Base-by-base conservation (phyloP, 2,797 vertebrate species). In the Cyclopterus lumpus region DNA sequence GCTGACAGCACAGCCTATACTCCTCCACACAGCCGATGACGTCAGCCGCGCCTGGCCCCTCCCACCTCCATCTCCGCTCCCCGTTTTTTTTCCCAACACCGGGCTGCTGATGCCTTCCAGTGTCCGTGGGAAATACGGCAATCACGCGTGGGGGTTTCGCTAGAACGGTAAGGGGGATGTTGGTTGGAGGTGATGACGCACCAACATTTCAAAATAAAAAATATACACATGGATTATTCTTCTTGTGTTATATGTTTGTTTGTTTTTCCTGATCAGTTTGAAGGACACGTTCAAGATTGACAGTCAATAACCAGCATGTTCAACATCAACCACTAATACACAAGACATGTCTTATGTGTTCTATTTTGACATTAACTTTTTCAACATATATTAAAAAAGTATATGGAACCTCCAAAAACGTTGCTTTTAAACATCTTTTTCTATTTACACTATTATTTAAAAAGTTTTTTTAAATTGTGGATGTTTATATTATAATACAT, bases 1-100 rank as follows among this genome's bases (percentile, higher is more conserved):
- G 96, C 96, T 97, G 96, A 97, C 97, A 97, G 96, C 96, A 97
- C 97, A 97, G 96, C 97, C 97, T 97, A 97, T 97, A 97, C 97
- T 96, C 95, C 95, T 95, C 93, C 91, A 95, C 94, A 95, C 94
- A 93, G 92, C 87, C 88, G 91, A 58, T 95, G 95, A 95, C 96
- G 95, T 96, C 93, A 93, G 84, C 71, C 88, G 82, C 67, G 70
- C 69, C 85, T 94, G 89, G 93, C 95, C 93, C 94, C 94, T 94
- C 91, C 95, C 88, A 89, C 92, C 91, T 89, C 81, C 77, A 83
- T 71, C 90, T 77, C 83, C 76, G 80, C 87, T 83, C 88, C 81
- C 81, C 83, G 76, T 82, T 82, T 85, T 53, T 49, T 24, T 51
- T 80, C 79, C 83, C 82, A 83, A 81, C 72, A 61, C 86, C 73